phyloP scores from a whole-genome alignment of 2,797 vertebrate genomes.

The Ceryle rudis region DNA sequence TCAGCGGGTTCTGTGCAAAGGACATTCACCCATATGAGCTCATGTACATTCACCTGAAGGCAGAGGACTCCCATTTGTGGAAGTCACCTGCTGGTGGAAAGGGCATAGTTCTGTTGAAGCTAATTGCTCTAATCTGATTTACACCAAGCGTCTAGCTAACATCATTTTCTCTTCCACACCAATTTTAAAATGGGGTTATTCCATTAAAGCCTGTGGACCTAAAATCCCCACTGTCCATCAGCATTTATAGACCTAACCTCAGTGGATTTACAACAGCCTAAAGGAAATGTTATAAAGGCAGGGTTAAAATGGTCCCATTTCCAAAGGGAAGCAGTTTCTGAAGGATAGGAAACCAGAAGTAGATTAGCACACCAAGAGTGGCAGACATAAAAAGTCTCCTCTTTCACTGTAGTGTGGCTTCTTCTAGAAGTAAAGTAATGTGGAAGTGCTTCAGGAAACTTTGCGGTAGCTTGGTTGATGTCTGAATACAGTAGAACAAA shows the following conservation, averaged over 20 bases:
- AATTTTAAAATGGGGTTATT: background rate
- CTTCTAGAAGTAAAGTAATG: constrained; percentile 23
- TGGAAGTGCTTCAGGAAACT: constrained; percentile 34
- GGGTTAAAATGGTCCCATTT: background rate
- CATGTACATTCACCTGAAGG: background rate
- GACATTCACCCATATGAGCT: background rate
- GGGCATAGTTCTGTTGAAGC: background rate
- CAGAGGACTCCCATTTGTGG: background rate
- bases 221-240: constrained; percentile 3
- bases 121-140: background rate
- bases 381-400: background rate
- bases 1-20: background rate
- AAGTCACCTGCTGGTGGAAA: constrained; percentile 11
- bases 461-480: constrained; percentile 6
- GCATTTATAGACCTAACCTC: background rate
- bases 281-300: background rate
- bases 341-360: background rate
- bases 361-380: background rate
- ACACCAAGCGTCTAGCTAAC: background rate
- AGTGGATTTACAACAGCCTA: background rate
- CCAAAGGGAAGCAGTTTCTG: background rate
- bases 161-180: background rate
- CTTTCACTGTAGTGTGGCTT: background rate
- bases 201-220: background rate
- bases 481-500: constrained; percentile 36